Percentiles rank a stretch among this genome's conserved stretches.
Evolutionary conservation across 1,140 invertebrate species (phyloP).

Genomic region (Cydia strobilella): DNA sequence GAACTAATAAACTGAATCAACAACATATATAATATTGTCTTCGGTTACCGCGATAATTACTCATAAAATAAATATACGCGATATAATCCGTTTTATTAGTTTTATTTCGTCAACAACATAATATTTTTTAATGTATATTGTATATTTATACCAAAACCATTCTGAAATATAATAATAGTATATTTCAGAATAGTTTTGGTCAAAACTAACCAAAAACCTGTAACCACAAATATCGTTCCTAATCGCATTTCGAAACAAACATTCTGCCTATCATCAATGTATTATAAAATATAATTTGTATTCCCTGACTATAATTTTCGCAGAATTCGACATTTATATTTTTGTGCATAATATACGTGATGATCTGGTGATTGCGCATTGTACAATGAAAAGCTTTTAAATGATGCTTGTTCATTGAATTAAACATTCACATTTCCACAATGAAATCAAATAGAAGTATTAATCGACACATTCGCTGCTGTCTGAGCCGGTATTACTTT

Average conservation of each 20-base stretch:
- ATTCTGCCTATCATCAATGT: not conserved
- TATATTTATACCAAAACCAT: too few relatives aligned
- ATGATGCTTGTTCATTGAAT: not conserved
- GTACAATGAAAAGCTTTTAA: slow-evolving; percentile 31
- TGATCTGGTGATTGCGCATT: not conserved
- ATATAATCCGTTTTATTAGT: too few relatives aligned
- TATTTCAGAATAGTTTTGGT: too few relatives aligned
- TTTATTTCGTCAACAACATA: too few relatives aligned
- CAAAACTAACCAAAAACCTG: too few relatives aligned
- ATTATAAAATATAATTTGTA: not conserved
- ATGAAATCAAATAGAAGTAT: not conserved
- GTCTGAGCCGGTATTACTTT: not conserved
- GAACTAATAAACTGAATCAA: too few relatives aligned
- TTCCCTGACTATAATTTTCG: not conserved
- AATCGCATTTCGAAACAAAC: not conserved
- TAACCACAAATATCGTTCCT: too few relatives aligned
- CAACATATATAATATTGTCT: too few relatives aligned
- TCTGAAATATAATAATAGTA: too few relatives aligned
- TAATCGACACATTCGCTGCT: not conserved
- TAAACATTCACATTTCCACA: not conserved
- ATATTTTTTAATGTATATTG: too few relatives aligned
- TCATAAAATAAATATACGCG: too few relatives aligned
- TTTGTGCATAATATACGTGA: not conserved
- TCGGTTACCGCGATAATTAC: too few relatives aligned
- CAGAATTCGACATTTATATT: not conserved